Evolutionary conservation across 92 coral and sea anemone genomes (phyloP), one percentile per base, ranked within the genome.

Genomic region (Epizoanthus illoricatus): DNA sequence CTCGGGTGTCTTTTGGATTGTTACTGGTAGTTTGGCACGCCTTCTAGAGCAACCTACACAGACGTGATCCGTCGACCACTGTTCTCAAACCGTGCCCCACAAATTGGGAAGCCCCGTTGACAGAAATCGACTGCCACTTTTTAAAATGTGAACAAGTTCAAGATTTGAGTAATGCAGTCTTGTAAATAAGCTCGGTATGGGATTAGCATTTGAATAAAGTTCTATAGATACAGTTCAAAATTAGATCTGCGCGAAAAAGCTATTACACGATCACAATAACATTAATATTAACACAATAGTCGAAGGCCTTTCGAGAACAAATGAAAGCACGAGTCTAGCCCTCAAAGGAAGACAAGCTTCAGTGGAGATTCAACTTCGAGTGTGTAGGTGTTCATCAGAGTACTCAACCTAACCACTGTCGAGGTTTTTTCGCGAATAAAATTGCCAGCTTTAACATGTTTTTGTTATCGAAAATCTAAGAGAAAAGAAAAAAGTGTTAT

Each of bases 1-100:
- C 82, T 78, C 67, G 16, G 21, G 55, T 78, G 72, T 78, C 82
- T 63, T 78, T 59, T 78, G 82, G 18, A 59, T 28, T 63, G 71
- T 78, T 78, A 23, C 43, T 13, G 11, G 56, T 13, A 52, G 56
- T 52, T 52, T 52, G 56, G 56, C 15, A 64, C 21, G 33, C 19
- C 42, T 39, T 5, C 52, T 12, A 19, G 24, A 54, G 47, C 71
- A 24, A 64, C 43, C 41, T n/a, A 17, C 21, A 24, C 56, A 76
- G 67, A 76, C 81, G 81, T 76, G 13, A 61, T 78, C 41, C 18
- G 20, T 62, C 71, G 68, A 49, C 56, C 63, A 19, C 47, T 36
- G 20, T 75, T 52, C 1, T 41, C 17, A 78, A 15, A 43, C 20
- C 61, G 47, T 71, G 57, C 58, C 39, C 59, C 23, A 43, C 58